Percentiles rank a stretch among this genome's conserved stretches.
These are phyloP conservation scores for Synanthedon myopaeformis DNA, from an alignment of 2,888 invertebrate genomes.

Conservation along the genomic window DNA sequence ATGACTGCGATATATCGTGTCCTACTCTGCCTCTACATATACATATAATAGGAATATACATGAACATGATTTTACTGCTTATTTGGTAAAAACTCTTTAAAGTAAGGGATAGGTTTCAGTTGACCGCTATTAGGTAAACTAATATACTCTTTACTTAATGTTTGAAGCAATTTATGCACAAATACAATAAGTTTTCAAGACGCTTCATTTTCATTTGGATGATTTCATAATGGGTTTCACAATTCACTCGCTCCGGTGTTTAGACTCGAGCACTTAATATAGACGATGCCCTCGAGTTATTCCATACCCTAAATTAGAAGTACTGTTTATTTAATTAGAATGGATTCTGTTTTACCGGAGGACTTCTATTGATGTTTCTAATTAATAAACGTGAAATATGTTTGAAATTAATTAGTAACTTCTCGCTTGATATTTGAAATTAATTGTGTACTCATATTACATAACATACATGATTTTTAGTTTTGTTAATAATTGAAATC, in stretches of 20 bases:
- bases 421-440: constrained; percentile 10
- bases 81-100: no score
- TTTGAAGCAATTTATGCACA: no score
- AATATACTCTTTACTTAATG: no score
- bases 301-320: background rate
- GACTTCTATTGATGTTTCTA: background rate
- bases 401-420: no score
- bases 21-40: no score
- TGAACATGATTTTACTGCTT: no score
- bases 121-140: no score
- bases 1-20: no score
- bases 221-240: constrained; percentile 13
- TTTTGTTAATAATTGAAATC: no score
- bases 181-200: background rate
- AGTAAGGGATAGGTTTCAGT: no score
- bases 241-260: constrained; percentile 4
- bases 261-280: constrained; percentile 6
- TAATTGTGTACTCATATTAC: background rate
- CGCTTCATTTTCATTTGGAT: constrained; percentile 10
- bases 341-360: background rate
- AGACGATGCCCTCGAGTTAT: background rate
- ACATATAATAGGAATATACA: no score
- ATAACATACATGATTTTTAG: no score
- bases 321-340: background rate
- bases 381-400: background rate